Base-by-base conservation (phyloP, 2,113 vertebrate species). In the Galeopterus variegatus region DNA sequence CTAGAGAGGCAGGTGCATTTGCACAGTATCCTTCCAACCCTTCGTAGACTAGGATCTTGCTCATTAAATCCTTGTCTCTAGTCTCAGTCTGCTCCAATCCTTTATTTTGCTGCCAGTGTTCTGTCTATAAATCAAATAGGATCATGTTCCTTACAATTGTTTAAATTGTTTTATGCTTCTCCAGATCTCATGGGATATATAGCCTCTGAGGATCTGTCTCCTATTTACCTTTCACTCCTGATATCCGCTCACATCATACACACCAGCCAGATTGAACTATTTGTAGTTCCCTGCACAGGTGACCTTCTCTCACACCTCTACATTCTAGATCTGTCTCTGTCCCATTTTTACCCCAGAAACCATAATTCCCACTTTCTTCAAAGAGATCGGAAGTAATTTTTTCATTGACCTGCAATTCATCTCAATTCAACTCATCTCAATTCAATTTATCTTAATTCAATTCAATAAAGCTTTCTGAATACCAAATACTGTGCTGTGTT, bases 101-200 rank as follows among this genome's bases (percentile, higher is more conserved):
- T 90, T 94, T 69, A 36, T 56, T 69, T 86, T 36, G 5, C 48
- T 88, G 69, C 31, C 50, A 79, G 52, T 62, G 26, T 73, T 95
- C 77, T 94, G 31, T 91, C 52, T 85, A 33, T 26, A 79, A 93
- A 69, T 72, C 41, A 80, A 65, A 54, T 1, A 83, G 31, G 45
- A 90, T 88, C 31, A 50, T 24, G 11, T 65, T 28, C 70, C 31
- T 54, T 17, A 79, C 12, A 6, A 5, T 18, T 6, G 41, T 75
- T 76, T 67, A 36, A 67, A 28, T 15, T 76, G 24, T 77, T 90
- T 88, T 87, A 64, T 62, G 70, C 45, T 72, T 93, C 69, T 91
- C 41, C 18, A n/a, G 28, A 28, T 76, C 18, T 24, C 72, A 79
- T 1, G 56, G 33, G 24, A 77, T 21, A 54, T 45, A 56, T 15